Evolutionary conservation across 2,888 invertebrate species (phyloP), one percentile per base, ranked within the genome.

Genomic region (Drosophila buzzatii): DNA sequence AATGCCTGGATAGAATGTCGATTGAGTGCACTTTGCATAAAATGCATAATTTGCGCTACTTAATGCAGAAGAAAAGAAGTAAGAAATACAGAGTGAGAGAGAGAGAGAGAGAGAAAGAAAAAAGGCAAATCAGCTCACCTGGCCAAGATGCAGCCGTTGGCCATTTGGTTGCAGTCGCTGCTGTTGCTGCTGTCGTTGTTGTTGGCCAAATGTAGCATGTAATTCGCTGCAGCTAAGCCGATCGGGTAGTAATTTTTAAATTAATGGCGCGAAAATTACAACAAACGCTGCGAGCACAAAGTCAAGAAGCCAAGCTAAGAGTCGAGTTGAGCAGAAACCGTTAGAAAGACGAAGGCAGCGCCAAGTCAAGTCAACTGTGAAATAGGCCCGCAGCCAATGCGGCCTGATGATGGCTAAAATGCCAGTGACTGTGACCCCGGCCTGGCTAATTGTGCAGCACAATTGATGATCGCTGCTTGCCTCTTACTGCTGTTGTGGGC

Each of bases 201-300:
- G 64, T 58, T 64, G 80, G 73, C 75, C 68, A 80, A 89, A 82
- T 82, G 88, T 82, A 82, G 90, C 87, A 90, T 86, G 73, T 89
- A 87, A 90, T 87, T 90, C 84, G 66, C 65, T 49, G 60, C 39
- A 52, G 56, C 41, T 57, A 45, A 56, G 35, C 49, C 44, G 60
- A 61, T 72, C 74, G 78, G 51, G 82, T 79, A 82, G 90, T 90
- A 85, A 89, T 83, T 85, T 85, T 68, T 58, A 76, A 90, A 90
- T 91, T 91, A 91, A 91, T 89, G 89, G 91, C 91, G 89, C 90
- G 90, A 88, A 85, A 91, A 89, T 90, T 85, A 90, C 89, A 82
- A 85, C 85, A 88, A 88, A 63, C 83, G 90, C 90, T 70, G 71
- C 51, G 66, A 70, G 81, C 85, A 74, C 64, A 73, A 78, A 73